These are phyloP conservation scores for Cottoperca gobio DNA, from an alignment of 2,797 vertebrate genomes.

Conservation along the genomic window DNA sequence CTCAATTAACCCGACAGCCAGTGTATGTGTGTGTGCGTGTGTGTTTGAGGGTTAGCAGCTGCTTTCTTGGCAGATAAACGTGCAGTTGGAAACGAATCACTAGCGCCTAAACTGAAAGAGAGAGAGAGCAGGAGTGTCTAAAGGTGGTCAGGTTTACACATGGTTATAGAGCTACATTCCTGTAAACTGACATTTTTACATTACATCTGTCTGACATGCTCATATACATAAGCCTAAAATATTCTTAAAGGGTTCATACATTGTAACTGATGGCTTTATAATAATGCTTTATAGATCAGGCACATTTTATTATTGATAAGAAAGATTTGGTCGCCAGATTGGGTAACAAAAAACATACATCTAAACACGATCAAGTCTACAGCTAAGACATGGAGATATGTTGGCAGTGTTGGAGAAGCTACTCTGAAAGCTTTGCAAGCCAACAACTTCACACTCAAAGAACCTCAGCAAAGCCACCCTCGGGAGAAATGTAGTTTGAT, in stretches of 20 bases:
- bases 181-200: slow-evolving; percentile 4
- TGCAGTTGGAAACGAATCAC: slow-evolving; percentile 58
- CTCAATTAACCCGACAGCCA: slow-evolving; percentile 54
- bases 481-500: no score
- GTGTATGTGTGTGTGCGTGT: slow-evolving; percentile 26
- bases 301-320: background rate
- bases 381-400: no score
- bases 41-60: slow-evolving; percentile 60
- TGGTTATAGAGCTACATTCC: slow-evolving; percentile 13
- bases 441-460: no score
- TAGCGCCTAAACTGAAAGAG: slow-evolving; percentile 23
- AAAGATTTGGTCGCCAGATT: background rate
- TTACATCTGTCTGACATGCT: background rate
- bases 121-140: slow-evolving; percentile 13
- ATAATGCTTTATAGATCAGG: background rate
- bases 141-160: slow-evolving; percentile 19
- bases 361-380: no score
- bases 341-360: no score
- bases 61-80: slow-evolving; percentile 53
- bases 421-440: no score
- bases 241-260: background rate
- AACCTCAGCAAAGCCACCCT: no score
- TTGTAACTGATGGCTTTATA: background rate
- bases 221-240: background rate
- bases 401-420: no score